These are phyloP conservation scores for Lasioglossum vierecki DNA, from an alignment of 2,888 invertebrate species.

Conservation along the genomic window DNA sequence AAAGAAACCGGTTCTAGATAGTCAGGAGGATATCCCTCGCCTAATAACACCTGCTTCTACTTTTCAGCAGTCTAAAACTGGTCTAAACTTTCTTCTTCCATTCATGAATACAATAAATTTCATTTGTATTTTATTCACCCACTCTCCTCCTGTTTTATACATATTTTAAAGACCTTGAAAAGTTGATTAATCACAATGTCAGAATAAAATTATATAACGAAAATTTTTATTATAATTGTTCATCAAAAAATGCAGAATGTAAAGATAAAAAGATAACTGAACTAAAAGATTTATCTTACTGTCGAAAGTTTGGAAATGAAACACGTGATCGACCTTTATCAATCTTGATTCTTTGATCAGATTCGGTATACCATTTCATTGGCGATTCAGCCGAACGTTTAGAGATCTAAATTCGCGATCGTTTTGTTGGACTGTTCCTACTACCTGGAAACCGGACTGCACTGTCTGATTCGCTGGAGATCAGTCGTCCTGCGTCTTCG, in stretches of 20 bases:
- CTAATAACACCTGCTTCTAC: neutral
- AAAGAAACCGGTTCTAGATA: neutral
- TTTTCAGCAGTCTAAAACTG: neutral
- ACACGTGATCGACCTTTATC: too few relatives aligned
- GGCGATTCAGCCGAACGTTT: neutral
- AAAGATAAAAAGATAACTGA: too few relatives aligned
- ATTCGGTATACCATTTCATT: neutral
- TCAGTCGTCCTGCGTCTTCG: constrained; percentile 14
- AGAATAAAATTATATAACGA: neutral
- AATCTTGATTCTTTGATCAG: neutral
- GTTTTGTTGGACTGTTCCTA: neutral
- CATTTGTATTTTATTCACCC: neutral
- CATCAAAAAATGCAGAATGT: too few relatives aligned
- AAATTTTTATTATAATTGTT: too few relatives aligned
- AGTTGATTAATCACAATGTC: neutral
- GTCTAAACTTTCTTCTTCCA: too few relatives aligned
- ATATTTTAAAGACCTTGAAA: neutral
- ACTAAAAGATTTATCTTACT: neutral
- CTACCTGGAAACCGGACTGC: neutral
- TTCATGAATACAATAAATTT: too few relatives aligned
- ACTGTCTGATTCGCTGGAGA: neutral
- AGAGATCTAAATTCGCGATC: neutral
- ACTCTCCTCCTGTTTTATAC: neutral
- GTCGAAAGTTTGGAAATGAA: too few relatives aligned
- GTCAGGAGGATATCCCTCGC: neutral